Base-by-base conservation (phyloP, 1,140 invertebrate species). In the Himalopsyche phryganea region DNA sequence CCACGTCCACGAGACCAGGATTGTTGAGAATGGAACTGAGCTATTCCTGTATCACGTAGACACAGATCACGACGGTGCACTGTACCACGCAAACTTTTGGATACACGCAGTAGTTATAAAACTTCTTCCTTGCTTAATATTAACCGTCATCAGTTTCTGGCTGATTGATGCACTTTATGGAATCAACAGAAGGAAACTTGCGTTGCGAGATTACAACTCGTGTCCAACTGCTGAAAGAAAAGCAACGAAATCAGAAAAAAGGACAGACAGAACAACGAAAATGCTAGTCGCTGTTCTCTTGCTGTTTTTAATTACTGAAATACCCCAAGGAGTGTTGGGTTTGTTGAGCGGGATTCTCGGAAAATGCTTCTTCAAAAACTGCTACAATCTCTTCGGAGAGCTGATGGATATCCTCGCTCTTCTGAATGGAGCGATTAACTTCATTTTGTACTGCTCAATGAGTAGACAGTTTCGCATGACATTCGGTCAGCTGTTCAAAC, bases 371-470 rank as follows among this genome's bases (percentile, higher is more conserved):
- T 90, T 91, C 63, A 71, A 80, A 17, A 79, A 76, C 42, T 91
- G 88, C 67, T 91, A 91, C 66, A 79, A 83, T 71, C 83, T 85
- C 20, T 87, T 95, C 46, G 92, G 92, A 0, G 91, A 95, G 69
- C 66, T 96, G 6, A 92, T 96, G 88, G 95, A 98, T 70, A 84
- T 96, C 14, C 73, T 96, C 48, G 94, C 94, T 0, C 76, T 98
- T 3, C 74, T 97, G 49, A 98, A 97, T 75, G 92, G 91, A 5
- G 89, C 91, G 6, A 88, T 97, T 38, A 96, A 95, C 69, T 97
- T 98, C 70, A 87, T 98, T 38, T 80, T 98, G 5, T 98, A 97
- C 70, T 96, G 94, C 64, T 86, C 88, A 19, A 98, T 97, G 94
- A 94, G 90, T 36, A 81, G 89, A 42, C 93, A 96, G 79, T 98